Conservation (phyloP, 2,797 vertebrate genomes). For the Gouania willdenowi region DNA sequence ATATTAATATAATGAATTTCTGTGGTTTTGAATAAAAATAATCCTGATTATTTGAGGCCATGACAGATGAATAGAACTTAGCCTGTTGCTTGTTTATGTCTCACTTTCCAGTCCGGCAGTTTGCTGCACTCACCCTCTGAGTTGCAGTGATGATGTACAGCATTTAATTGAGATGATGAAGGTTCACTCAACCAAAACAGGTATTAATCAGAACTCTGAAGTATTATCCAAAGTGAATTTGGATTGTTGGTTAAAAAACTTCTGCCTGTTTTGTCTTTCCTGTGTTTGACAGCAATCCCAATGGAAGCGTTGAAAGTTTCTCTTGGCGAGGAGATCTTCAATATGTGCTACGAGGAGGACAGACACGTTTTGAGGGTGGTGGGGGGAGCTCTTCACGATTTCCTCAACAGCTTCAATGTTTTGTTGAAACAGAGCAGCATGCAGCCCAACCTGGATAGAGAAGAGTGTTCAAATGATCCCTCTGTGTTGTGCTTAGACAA, state of each 20-base stretch:
- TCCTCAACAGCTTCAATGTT: constrained; percentile 96
- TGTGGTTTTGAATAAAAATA: no score
- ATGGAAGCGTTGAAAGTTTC: constrained; percentile 80
- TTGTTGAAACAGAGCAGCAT: constrained; percentile 87
- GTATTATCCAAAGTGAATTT: neutral
- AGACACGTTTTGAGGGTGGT: constrained; percentile 90
- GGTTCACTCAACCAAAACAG: constrained; percentile 81
- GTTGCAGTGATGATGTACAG: constrained; percentile 70
- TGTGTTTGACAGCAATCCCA: constrained; percentile 71
- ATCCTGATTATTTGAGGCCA: neutral
- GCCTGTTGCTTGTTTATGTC: neutral
- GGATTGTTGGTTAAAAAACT: neutral
- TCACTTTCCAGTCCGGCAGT: constrained; percentile 52
- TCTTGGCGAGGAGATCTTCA: constrained; percentile 91
- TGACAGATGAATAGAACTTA: neutral
- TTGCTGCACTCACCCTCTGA: constrained; percentile 63
- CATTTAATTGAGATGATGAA: constrained; percentile 85
- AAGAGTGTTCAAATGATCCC: constrained; percentile 80
- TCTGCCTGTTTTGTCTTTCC: neutral
- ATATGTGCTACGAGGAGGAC: constrained; percentile 93
- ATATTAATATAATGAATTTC: no score
- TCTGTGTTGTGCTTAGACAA: constrained; percentile 96
- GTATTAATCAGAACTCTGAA: constrained; percentile 65
- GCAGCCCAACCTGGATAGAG: constrained; percentile 42
- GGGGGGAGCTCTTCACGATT: constrained; percentile 94